phyloP scores from a whole-genome alignment of 1,140 invertebrate species.

The Drosophila arawakana region DNA sequence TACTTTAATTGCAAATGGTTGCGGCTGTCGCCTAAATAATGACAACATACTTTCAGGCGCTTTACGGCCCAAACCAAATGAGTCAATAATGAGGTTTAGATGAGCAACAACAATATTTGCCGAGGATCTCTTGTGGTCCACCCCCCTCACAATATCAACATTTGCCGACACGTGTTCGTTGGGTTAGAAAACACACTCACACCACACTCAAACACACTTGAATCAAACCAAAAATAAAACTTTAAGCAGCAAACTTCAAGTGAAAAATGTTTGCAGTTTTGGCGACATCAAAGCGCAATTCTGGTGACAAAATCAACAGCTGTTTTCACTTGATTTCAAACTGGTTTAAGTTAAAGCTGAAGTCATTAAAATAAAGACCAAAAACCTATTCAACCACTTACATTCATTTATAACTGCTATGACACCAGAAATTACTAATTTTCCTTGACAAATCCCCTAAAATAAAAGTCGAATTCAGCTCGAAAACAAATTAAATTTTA shows the following conservation, averaged over 20 bases:
- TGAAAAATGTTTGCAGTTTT: not conserved
- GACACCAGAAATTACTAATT: too few relatives aligned
- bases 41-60: conserved; percentile 74
- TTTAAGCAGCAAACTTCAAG: conserved; percentile 2
- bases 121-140: conserved; percentile 5
- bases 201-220: not conserved
- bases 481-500: too few relatives aligned
- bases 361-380: too few relatives aligned
- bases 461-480: too few relatives aligned
- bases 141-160: conserved; percentile 44
- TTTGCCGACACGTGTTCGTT: conserved; percentile 54
- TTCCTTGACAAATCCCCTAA: too few relatives aligned
- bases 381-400: too few relatives aligned
- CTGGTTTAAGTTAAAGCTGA: too few relatives aligned
- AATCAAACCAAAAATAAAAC: not conserved
- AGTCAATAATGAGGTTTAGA: conserved; percentile 77
- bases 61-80: conserved; percentile 63
- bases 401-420: too few relatives aligned
- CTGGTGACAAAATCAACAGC: not conserved
- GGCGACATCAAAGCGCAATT: conserved; percentile 2
- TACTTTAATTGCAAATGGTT: conserved; percentile 75
- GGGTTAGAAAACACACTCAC: not conserved
- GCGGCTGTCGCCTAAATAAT: conserved; percentile 66
- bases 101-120: conserved; percentile 61
- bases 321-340: not conserved